These are phyloP conservation scores for Dendrolimus houi DNA, from an alignment of 2,888 invertebrate species.

Conservation along the genomic window DNA sequence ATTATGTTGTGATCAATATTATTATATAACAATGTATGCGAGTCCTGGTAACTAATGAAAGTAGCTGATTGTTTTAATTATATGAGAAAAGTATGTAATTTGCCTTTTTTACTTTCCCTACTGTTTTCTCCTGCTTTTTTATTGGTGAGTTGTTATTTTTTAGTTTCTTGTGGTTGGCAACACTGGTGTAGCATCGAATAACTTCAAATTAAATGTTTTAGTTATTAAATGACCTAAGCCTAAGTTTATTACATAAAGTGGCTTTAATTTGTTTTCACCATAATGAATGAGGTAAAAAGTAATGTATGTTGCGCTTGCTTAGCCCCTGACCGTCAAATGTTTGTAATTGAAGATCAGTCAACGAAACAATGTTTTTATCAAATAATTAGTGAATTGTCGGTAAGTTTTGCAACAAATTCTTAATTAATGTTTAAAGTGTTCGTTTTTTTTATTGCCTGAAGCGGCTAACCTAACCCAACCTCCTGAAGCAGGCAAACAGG, in stretches of 20 bases:
- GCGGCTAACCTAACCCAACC: no score
- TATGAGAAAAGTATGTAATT: no score
- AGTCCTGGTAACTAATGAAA: no score
- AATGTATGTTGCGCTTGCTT: conserved; percentile 45
- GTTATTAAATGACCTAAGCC: no score
- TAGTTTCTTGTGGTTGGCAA: not conserved
- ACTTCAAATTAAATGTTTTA: no score
- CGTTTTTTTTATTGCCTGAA: not conserved
- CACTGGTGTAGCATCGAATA: not conserved
- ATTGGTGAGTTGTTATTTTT: no score
- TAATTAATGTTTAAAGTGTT: not conserved
- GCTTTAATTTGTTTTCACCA: not conserved
- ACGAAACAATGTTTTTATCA: conserved; percentile 37
- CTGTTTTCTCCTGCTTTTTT: no score
- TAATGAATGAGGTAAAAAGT: conserved; percentile 19
- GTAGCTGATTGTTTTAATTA: no score
- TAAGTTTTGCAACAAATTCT: conserved; percentile 17
- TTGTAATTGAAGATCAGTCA: conserved; percentile 22
- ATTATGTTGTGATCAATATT: no score
- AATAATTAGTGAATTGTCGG: conserved; percentile 42
- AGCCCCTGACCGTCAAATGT: conserved; percentile 39
- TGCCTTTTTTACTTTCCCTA: no score
- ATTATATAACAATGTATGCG: no score
- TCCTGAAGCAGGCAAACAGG: not conserved
- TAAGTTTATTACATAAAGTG: not conserved